Conservation (phyloP, 2,797 vertebrate species). For the Serranus cabrilla region DNA sequence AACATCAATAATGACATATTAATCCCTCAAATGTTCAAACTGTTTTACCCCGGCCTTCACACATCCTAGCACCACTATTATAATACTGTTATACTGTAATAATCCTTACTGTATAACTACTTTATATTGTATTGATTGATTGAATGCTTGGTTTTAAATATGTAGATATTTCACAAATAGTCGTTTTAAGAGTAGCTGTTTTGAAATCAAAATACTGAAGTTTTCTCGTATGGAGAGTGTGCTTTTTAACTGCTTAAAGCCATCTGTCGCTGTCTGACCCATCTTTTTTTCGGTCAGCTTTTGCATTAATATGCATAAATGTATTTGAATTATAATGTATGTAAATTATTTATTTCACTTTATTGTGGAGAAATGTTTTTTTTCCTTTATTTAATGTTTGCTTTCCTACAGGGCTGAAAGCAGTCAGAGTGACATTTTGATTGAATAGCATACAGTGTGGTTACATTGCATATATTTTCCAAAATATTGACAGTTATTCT, state of each 20-base stretch:
- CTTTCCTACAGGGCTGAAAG: not conserved
- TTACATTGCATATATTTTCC: slow-evolving; percentile 2
- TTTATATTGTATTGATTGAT: no score
- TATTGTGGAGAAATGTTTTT: slow-evolving; percentile 8
- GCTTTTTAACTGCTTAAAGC: slow-evolving; percentile 39
- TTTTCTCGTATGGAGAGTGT: slow-evolving; percentile 10
- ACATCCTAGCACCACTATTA: no score
- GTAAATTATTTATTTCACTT: slow-evolving; percentile 26
- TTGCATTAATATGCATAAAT: slow-evolving; percentile 15
- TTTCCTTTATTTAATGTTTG: not conserved
- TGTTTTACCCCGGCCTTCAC: no score
- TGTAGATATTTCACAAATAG: slow-evolving; percentile 12
- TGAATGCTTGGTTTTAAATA: no score
- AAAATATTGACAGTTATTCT: slow-evolving; percentile 1
- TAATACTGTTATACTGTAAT: no score
- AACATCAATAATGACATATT: no score
- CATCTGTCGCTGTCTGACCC: slow-evolving; percentile 30
- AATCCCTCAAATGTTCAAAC: no score
- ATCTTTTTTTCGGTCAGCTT: slow-evolving; percentile 9
- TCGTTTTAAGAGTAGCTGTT: not conserved
- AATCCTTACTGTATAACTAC: no score
- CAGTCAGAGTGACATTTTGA: slow-evolving; percentile 17
- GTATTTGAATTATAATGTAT: slow-evolving; percentile 33
- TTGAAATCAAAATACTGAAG: slow-evolving; percentile 2
- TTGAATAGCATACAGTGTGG: not conserved